phyloP scores from a whole-genome alignment of 2,888 invertebrate species.

The Aleiodes leptofemur region DNA sequence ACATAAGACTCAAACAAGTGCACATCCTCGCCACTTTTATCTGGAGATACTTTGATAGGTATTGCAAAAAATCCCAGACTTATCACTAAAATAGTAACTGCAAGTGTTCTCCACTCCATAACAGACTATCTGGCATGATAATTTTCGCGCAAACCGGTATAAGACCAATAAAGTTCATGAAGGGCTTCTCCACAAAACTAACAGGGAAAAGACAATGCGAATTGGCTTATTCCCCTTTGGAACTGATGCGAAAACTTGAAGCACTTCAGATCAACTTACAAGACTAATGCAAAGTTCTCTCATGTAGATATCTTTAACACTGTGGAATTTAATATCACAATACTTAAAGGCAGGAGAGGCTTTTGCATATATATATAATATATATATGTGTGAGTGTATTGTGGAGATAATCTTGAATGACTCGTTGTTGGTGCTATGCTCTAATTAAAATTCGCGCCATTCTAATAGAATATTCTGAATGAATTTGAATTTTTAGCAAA shows the following conservation, averaged over 20 bases:
- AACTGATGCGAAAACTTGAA: not conserved
- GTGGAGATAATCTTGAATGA: no score
- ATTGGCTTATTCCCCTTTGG: slow-evolving; percentile 7
- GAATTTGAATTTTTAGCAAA: no score
- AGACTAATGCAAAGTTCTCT: not conserved
- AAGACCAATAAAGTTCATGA: not conserved
- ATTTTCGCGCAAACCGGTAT: slow-evolving; percentile 29
- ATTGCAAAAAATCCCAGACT: slow-evolving; percentile 75
- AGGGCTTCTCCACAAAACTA: slow-evolving; percentile 31
- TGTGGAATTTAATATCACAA: slow-evolving; percentile 8
- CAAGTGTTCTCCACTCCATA: slow-evolving; percentile 73
- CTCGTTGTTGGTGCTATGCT: no score
- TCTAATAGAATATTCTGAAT: no score
- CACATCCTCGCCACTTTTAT: slow-evolving; percentile 63
- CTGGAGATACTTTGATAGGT: slow-evolving; percentile 74
- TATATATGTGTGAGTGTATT: no score
- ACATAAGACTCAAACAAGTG: slow-evolving; percentile 76
- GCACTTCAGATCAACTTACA: slow-evolving; percentile 29
- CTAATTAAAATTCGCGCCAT: no score
- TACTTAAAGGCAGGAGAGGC: no score
- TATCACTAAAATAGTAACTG: slow-evolving; percentile 67
- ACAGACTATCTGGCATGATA: slow-evolving; percentile 50
- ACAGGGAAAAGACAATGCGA: not conserved
- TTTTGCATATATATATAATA: no score
- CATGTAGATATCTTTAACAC: not conserved